These are phyloP conservation scores for Abramis brama DNA, from an alignment of 2,113 vertebrate genomes.

Conservation along the genomic window DNA sequence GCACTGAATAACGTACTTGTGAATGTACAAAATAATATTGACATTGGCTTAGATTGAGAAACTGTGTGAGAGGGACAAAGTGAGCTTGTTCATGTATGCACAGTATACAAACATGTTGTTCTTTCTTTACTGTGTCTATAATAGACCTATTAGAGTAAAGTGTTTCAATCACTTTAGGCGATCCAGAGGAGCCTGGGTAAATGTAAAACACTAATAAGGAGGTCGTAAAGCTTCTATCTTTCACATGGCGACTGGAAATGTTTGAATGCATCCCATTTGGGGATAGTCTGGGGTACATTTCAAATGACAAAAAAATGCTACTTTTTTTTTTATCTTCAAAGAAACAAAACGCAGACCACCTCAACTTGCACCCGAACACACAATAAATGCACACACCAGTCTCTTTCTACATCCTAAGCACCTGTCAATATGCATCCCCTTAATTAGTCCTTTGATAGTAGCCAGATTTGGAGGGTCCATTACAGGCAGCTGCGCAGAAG, in stretches of 20 bases:
- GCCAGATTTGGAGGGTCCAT: conserved; percentile 33
- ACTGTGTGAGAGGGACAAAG: neutral
- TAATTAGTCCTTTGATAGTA: conserved; percentile 50
- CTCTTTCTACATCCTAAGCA: conserved; percentile 33
- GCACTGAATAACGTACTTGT: neutral
- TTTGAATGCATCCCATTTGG: conserved; percentile 20
- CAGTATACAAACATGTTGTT: conserved; percentile 22
- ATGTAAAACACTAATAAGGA: conserved; percentile 21
- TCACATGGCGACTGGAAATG: conserved; percentile 21
- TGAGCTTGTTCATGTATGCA: conserved; percentile 1
- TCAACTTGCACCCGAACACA: neutral
- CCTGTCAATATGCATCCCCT: conserved; percentile 37
- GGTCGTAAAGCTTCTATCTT: neutral
- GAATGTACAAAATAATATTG: conserved; percentile 19
- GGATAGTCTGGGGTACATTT: conserved; percentile 10
- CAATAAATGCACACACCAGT: neutral
- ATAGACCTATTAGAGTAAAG: conserved; percentile 48
- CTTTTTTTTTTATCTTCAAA: conserved; percentile 8
- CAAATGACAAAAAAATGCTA: neutral
- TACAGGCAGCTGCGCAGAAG: conserved; percentile 44
- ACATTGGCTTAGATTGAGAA: conserved; percentile 25
- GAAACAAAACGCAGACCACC: neutral
- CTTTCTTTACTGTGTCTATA: conserved; percentile 22
- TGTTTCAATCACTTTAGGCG: conserved; percentile 41
- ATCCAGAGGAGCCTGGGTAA: conserved; percentile 21